A percentile compares a stretch with the other conserved stretches of the same genome.
These are phyloP conservation scores for Deilephila porcellus DNA, from an alignment of 2,888 invertebrate species.

Conservation along the genomic window DNA sequence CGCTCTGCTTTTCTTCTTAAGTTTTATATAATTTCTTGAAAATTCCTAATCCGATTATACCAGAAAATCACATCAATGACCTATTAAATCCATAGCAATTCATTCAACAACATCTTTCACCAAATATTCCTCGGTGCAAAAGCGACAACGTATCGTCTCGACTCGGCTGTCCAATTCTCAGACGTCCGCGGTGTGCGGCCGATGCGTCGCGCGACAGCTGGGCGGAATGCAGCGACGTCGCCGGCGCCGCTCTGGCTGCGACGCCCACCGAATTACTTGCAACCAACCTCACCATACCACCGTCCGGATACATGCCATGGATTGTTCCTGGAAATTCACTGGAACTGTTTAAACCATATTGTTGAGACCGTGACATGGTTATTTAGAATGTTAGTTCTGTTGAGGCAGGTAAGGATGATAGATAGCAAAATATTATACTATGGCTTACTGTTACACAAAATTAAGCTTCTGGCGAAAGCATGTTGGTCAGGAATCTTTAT, in stretches of 20 bases:
- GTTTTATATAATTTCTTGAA: no score
- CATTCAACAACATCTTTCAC: not conserved
- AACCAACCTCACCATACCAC: not conserved
- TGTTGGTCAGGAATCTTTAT: no score
- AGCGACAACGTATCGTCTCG: slow-evolving; percentile 23
- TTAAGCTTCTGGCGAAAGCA: no score
- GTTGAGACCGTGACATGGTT: no score
- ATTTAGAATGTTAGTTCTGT: no score
- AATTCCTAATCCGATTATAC: no score
- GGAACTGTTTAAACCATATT: not conserved
- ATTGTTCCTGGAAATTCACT: not conserved
- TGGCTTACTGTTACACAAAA: no score
- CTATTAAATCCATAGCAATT: no score
- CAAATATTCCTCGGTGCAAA: not conserved
- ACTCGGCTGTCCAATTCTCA: slow-evolving; percentile 38
- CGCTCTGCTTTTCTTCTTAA: no score
- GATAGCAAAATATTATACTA: no score
- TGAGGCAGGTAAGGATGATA: no score
- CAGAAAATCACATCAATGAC: no score
- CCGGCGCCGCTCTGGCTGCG: not conserved
- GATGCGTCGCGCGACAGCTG: slow-evolving; percentile 30
- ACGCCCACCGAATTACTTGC: slow-evolving; percentile 6
- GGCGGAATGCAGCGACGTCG: slow-evolving; percentile 5
- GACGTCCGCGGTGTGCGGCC: slow-evolving; percentile 36
- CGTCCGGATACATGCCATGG: not conserved